phyloP scores from a whole-genome alignment of 2,797 vertebrate genomes.

The Typhlichthys subterraneus region DNA sequence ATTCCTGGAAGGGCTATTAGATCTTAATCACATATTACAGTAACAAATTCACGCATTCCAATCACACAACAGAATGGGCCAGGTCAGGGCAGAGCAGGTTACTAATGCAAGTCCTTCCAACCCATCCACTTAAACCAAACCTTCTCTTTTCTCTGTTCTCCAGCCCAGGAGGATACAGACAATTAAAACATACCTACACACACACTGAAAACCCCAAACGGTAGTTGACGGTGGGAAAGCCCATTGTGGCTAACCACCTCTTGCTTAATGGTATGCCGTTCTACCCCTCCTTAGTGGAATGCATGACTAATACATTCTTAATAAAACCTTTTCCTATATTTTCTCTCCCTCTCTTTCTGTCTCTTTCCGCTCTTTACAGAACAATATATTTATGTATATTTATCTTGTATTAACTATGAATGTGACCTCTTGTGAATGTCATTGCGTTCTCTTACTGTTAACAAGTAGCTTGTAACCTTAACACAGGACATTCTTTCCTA shows the following conservation, averaged over 20 bases:
- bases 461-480: constrained; percentile 48
- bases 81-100: neutral
- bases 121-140: constrained; percentile 6
- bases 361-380: neutral
- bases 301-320: constrained; percentile 6
- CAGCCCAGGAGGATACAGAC: constrained; percentile 19
- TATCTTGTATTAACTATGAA: constrained; percentile 17
- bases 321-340: constrained; percentile 32
- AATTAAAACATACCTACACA: constrained; percentile 15
- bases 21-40: neutral
- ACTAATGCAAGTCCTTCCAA: neutral
- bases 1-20: neutral
- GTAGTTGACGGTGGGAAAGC: constrained; percentile 33
- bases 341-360: neutral
- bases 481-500: constrained; percentile 54
- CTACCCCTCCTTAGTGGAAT: neutral
- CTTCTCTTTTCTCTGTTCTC: constrained; percentile 2
- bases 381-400: constrained; percentile 1
- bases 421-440: constrained; percentile 36
- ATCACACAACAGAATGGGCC: neutral
- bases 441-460: constrained; percentile 46
- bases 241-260: constrained; percentile 38
- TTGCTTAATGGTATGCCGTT: constrained; percentile 49
- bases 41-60: neutral
- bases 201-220: constrained; percentile 30